Percentiles rank a stretch among this genome's conserved stretches.
phyloP scores from a whole-genome alignment of 1,140 invertebrate genomes.

The Zaprionus vittiger region DNA sequence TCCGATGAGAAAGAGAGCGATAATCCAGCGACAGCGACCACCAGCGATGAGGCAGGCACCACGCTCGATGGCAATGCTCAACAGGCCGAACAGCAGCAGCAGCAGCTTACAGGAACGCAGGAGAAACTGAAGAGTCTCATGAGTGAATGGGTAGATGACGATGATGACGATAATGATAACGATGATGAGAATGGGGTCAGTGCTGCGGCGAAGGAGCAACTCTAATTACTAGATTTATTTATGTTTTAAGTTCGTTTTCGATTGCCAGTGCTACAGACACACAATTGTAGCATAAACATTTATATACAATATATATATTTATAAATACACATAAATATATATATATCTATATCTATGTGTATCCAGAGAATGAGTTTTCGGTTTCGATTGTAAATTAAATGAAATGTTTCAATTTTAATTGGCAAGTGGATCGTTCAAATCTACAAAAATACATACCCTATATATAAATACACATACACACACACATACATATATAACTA shows the following conservation, averaged over 20 bases:
- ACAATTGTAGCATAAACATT: conserved; percentile 22
- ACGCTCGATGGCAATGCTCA: conserved; percentile 42
- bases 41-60: conserved; percentile 23
- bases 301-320: conserved; percentile 2
- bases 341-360: conserved; percentile 15
- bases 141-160: conserved; percentile 80
- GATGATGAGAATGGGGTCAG: conserved; percentile 75
- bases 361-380: conserved; percentile 41
- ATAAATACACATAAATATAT: conserved; percentile 3
- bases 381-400: conserved; percentile 73
- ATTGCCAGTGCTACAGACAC: conserved; percentile 31
- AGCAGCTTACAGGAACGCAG: conserved; percentile 19
- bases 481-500: conserved; percentile 11
- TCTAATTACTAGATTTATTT: conserved; percentile 83
- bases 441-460: conserved; percentile 38
- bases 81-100: not conserved
- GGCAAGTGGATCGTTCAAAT: conserved; percentile 1
- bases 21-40: conserved; percentile 46
- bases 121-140: conserved; percentile 78
- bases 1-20: conserved; percentile 19
- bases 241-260: conserved; percentile 71
- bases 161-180: conserved; percentile 75
- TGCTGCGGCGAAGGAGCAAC: conserved; percentile 69
- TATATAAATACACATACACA: conserved; percentile 18
- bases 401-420: conserved; percentile 48